Conservation (phyloP, 2,113 vertebrate genomes). For the Catharus fuscescens region DNA sequence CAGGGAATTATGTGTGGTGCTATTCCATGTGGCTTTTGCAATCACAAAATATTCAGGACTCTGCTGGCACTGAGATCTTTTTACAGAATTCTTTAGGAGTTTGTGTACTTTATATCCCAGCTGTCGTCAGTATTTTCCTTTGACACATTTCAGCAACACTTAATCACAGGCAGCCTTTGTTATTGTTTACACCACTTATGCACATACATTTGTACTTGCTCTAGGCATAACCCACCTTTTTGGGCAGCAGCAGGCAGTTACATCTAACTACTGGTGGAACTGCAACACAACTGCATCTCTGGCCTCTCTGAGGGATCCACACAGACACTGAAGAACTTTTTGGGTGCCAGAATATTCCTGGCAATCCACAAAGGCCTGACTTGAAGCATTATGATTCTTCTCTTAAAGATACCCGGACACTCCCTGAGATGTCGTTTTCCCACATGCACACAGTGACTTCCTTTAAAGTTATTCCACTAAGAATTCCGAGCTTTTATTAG, state of each 20-base stretch:
- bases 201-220: not conserved
- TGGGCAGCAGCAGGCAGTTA: not conserved
- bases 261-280: not conserved
- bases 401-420: not conserved
- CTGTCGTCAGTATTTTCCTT: not conserved
- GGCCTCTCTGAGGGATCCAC: not conserved
- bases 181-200: not conserved
- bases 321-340: not conserved
- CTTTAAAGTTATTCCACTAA: not conserved
- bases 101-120: not conserved
- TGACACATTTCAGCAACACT: not conserved
- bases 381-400: not conserved
- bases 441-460: not conserved
- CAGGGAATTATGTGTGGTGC: not conserved
- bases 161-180: not conserved
- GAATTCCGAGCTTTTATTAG: not conserved
- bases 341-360: not conserved
- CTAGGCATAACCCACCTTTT: not conserved
- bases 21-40: not conserved
- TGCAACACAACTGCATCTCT: not conserved
- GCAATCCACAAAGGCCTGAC: not conserved
- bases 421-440: not conserved
- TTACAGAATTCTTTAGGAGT: not conserved
- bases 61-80: not conserved
- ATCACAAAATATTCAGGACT: not conserved